Evolutionary conservation across 2,888 invertebrate genomes (phyloP).

Genomic region (Latrodectus elegans): DNA sequence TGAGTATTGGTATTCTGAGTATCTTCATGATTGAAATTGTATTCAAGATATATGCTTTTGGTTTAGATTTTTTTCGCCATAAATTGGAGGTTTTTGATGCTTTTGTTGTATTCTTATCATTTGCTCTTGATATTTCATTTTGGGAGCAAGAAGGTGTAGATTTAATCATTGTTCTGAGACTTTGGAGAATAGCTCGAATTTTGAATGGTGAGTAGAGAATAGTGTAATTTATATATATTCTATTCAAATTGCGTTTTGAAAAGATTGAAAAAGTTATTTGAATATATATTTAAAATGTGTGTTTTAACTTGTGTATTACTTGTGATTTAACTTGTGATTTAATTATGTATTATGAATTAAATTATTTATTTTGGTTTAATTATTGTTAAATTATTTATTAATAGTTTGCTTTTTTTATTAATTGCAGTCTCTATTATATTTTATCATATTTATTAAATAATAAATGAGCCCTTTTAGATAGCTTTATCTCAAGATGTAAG

Average conservation of each 20-base stretch:
- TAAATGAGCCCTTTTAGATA: too few relatives aligned
- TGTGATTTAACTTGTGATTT: too few relatives aligned
- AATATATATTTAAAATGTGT: too few relatives aligned
- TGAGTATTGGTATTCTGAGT: slow-evolving; percentile 74
- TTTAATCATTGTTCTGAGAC: slow-evolving; percentile 75
- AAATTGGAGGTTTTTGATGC: slow-evolving; percentile 76
- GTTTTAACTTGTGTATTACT: too few relatives aligned
- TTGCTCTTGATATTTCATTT: slow-evolving; percentile 75
- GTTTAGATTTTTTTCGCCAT: slow-evolving; percentile 75
- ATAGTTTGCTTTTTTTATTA: not conserved
- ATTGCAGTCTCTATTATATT: too few relatives aligned
- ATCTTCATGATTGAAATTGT: slow-evolving; percentile 75
- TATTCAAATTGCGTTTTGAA: not conserved
- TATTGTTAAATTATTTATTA: not conserved
- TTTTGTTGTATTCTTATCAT: slow-evolving; percentile 75
- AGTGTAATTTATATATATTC: not conserved
- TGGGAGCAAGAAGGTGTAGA: slow-evolving; percentile 73
- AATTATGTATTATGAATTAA: not conserved
- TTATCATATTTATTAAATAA: too few relatives aligned
- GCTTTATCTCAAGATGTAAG: too few relatives aligned
- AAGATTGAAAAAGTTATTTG: too few relatives aligned
- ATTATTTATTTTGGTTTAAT: not conserved
- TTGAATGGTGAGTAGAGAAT: slow-evolving; percentile 74
- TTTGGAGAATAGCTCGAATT: slow-evolving; percentile 76
- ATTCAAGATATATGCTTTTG: slow-evolving; percentile 74